Percentiles rank a stretch among this genome's conserved stretches.
phyloP scores from a whole-genome alignment of 2,113 vertebrate species.

The Podiceps cristatus region DNA sequence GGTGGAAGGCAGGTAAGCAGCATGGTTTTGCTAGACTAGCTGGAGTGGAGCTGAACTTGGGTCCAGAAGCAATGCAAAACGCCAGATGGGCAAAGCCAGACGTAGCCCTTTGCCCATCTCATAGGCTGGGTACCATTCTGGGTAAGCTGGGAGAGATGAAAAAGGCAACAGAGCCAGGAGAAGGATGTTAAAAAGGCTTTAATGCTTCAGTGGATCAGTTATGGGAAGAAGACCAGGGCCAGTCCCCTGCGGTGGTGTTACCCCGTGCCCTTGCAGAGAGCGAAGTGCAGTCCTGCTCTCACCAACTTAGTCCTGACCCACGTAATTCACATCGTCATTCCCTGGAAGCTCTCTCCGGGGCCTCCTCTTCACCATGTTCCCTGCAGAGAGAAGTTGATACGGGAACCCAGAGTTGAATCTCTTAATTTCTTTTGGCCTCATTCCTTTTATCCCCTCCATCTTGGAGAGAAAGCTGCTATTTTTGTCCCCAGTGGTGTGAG shows the following conservation, averaged over 20 bases:
- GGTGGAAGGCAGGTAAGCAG: background rate
- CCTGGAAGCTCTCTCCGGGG: background rate
- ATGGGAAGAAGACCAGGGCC: background rate
- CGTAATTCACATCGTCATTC: background rate
- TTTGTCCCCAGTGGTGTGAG: background rate
- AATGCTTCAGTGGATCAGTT: background rate
- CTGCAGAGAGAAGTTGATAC: background rate
- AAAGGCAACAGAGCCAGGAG: background rate
- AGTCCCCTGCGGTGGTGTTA: background rate
- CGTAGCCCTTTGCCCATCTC: background rate
- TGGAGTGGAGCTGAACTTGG: background rate
- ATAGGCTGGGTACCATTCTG: background rate
- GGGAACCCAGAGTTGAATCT: background rate
- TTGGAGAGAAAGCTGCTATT: background rate
- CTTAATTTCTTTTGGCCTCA: background rate
- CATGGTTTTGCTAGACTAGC: background rate
- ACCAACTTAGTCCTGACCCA: background rate
- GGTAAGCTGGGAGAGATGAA: background rate
- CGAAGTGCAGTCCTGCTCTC: background rate
- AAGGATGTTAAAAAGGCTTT: background rate
- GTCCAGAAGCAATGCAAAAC: background rate
- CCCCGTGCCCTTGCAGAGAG: background rate
- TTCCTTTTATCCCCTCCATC: background rate
- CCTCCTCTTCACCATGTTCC: background rate
- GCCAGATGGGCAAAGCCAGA: background rate